These are phyloP conservation scores for Grus americana DNA, from an alignment of 2,113 vertebrate species.

Conservation along the genomic window DNA sequence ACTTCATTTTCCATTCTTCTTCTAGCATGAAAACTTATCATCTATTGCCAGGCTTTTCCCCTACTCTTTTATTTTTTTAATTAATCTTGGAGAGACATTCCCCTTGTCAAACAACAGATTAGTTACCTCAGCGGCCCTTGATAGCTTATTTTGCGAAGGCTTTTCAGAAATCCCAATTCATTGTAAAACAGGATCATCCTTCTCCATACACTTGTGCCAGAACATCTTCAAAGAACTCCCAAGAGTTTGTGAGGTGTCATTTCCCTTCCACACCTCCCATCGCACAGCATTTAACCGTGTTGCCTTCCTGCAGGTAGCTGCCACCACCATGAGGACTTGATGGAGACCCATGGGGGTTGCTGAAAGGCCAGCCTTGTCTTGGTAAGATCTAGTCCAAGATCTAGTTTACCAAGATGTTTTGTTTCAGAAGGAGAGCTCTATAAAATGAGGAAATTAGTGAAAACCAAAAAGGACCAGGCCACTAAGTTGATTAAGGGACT, in stretches of 20 bases:
- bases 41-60: not conserved
- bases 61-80: not conserved
- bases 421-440: not conserved
- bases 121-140: not conserved
- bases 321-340: not conserved
- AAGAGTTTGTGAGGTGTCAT: not conserved
- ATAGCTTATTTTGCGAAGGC: not conserved
- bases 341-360: not conserved
- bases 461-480: not conserved
- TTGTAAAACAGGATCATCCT: not conserved
- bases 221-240: not conserved
- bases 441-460: not conserved
- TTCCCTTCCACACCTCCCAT: not conserved
- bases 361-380: not conserved
- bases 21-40: not conserved
- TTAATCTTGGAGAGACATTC: not conserved
- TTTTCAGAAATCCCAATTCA: not conserved
- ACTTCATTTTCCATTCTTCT: not conserved
- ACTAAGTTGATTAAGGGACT: not conserved
- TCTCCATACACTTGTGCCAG: not conserved
- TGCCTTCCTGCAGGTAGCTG: not conserved
- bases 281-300: not conserved
- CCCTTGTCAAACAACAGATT: not conserved
- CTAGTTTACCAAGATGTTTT: not conserved
- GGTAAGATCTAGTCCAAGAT: not conserved